These are phyloP conservation scores for Polypterus senegalus DNA, from an alignment of 2,113 vertebrate genomes.

Conservation along the genomic window DNA sequence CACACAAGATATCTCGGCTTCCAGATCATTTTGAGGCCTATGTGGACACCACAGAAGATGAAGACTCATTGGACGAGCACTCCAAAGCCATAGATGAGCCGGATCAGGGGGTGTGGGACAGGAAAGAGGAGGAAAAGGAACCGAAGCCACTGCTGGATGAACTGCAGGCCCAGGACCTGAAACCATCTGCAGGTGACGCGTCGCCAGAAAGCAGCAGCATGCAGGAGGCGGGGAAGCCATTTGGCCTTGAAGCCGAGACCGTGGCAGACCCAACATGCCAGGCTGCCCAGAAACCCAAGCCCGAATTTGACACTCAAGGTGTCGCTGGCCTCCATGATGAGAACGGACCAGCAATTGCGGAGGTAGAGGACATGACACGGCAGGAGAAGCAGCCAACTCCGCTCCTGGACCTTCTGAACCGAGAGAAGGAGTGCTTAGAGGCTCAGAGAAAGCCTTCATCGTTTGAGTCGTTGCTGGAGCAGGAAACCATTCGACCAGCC, in stretches of 20 bases:
- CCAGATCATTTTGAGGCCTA: slow-evolving; percentile 44
- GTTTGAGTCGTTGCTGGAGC: slow-evolving; percentile 15
- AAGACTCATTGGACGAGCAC: slow-evolving; percentile 42
- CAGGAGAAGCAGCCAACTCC: slow-evolving; percentile 39
- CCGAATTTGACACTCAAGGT: too few relatives aligned
- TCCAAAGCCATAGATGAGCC: slow-evolving; percentile 34
- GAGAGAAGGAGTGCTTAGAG: slow-evolving; percentile 51
- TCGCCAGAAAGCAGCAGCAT: too few relatives aligned
- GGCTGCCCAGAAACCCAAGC: too few relatives aligned
- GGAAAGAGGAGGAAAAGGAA: slow-evolving; percentile 26
- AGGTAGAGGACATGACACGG: slow-evolving; percentile 17
- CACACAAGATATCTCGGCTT: slow-evolving; percentile 74
- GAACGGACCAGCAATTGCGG: slow-evolving; percentile 21
- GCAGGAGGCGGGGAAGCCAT: slow-evolving; percentile 14
- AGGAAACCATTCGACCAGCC: slow-evolving; percentile 5
- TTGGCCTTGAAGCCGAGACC: neutral
- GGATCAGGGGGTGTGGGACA: slow-evolving; percentile 30
- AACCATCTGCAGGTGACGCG: too few relatives aligned
- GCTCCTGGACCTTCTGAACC: slow-evolving; percentile 54
- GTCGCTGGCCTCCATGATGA: neutral
- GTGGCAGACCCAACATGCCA: too few relatives aligned
- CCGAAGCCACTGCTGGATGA: slow-evolving; percentile 13
- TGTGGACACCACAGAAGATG: slow-evolving; percentile 55
- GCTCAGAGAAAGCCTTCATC: slow-evolving; percentile 36
- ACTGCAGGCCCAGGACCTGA: too few relatives aligned